Percentiles rank a stretch among this genome's conserved stretches.
phyloP scores from a whole-genome alignment of 2,797 vertebrate genomes.

The Australoheros facetus region DNA sequence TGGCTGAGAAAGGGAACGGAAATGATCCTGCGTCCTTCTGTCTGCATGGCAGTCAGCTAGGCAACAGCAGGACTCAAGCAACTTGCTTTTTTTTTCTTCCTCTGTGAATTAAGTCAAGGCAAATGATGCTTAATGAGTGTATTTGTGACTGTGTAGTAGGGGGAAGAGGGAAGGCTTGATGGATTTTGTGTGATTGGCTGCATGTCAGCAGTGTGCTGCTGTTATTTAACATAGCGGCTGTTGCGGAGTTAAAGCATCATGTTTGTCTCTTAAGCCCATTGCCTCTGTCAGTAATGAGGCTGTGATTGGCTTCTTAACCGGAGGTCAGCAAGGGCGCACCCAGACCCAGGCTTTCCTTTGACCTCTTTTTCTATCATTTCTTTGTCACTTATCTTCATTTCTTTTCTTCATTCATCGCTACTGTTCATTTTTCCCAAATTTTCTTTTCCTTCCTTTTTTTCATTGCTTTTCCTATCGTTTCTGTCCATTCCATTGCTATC shows the following conservation, averaged over 20 bases:
- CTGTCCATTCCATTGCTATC: background rate
- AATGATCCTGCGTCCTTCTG: slow-evolving; percentile 61
- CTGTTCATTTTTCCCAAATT: background rate
- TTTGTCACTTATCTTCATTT: background rate
- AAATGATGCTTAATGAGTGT: slow-evolving; percentile 52
- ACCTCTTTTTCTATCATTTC: background rate
- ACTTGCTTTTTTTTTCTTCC: slow-evolving; percentile 28
- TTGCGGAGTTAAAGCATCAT: slow-evolving; percentile 41
- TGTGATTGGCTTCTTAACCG: slow-evolving; percentile 64
- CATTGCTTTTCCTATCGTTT: too few species aligned
- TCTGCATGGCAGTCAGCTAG: slow-evolving; percentile 58
- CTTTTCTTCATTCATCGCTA: background rate
- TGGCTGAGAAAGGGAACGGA: slow-evolving; percentile 42
- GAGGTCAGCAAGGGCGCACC: slow-evolving; percentile 36
- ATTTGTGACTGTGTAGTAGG: slow-evolving; percentile 25
- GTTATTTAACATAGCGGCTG: slow-evolving; percentile 51
- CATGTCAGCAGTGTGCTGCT: slow-evolving; percentile 41
- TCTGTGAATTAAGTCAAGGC: slow-evolving; percentile 58
- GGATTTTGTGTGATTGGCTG: slow-evolving; percentile 55
- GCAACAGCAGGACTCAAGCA: slow-evolving; percentile 70
- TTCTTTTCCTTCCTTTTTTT: background rate
- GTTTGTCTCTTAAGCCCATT: slow-evolving; percentile 52
- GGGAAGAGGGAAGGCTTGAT: background rate
- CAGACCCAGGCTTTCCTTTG: background rate
- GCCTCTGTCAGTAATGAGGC: slow-evolving; percentile 39